Conservation (phyloP, 1,140 invertebrate species). For the Macrotrachela quadricornifera region DNA sequence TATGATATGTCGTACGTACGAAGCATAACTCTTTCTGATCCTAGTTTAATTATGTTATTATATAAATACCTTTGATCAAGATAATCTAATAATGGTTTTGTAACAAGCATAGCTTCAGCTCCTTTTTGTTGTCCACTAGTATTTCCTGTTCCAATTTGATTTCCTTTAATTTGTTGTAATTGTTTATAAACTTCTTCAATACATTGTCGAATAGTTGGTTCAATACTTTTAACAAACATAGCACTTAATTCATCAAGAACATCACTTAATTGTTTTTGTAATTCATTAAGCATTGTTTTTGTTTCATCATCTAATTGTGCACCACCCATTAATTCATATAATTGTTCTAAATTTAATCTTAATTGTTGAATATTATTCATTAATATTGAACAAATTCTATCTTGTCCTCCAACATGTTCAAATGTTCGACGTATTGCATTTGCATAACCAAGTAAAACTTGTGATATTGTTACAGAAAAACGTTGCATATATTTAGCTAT, state of each 20-base stretch:
- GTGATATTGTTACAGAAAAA: conserved; percentile 86
- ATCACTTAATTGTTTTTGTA: conserved; percentile 77
- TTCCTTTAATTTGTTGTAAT: conserved; percentile 69
- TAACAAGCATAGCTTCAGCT: conserved; percentile 76
- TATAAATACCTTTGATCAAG: conserved; percentile 31
- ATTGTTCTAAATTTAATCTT: conserved; percentile 88
- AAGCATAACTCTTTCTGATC: too few species aligned
- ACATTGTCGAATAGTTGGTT: neutral
- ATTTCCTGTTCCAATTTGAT: too few species aligned
- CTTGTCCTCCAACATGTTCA: conserved; percentile 27
- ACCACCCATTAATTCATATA: conserved; percentile 98
- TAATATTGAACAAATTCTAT: conserved; percentile 50
- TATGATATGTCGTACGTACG: too few species aligned
- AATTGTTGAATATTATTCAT: conserved; percentile 99
- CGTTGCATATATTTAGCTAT: conserved; percentile 93
- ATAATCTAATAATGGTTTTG: conserved; percentile 89
- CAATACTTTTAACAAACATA: conserved; percentile 53
- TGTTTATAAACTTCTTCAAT: conserved; percentile 1
- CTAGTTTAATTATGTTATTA: neutral
- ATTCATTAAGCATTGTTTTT: conserved; percentile 78
- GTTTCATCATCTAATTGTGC: conserved; percentile 79
- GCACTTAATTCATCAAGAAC: conserved; percentile 84
- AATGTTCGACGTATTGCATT: conserved; percentile 95
- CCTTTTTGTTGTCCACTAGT: too few species aligned
- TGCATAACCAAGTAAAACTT: conserved; percentile 87